Evolutionary conservation across 2,888 invertebrate genomes (phyloP).

Genomic region (Abscondita cerata): DNA sequence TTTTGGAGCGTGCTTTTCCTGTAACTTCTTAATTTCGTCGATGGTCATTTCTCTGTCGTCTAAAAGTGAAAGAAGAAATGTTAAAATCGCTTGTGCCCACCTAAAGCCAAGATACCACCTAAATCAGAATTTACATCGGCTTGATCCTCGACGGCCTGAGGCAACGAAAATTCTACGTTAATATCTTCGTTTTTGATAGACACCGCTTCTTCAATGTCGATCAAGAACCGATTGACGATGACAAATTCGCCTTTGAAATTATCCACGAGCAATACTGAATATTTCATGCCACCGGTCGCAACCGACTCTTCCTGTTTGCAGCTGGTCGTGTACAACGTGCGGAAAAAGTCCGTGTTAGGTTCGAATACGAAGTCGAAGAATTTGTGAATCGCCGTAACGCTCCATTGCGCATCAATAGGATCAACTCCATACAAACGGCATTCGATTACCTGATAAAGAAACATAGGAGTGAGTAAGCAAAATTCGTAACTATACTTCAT

Average conservation of each 20-base stretch:
- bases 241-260: conserved; percentile 57
- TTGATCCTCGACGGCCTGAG: too few species aligned
- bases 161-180: conserved; percentile 37
- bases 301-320: conserved; percentile 42
- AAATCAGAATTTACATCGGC: too few species aligned
- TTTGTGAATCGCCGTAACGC: conserved; percentile 62
- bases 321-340: conserved; percentile 59
- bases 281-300: conserved; percentile 60
- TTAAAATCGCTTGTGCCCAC: background rate
- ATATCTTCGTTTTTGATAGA: conserved; percentile 36
- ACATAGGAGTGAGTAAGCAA: too few species aligned
- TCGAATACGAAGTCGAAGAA: conserved; percentile 61
- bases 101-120: conserved; percentile 10
- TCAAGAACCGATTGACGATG: conserved; percentile 61
- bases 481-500: too few species aligned
- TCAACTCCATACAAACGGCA: conserved; percentile 65
- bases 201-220: conserved; percentile 62
- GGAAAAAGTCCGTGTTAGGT: conserved; percentile 54
- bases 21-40: conserved; percentile 1
- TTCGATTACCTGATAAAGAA: conserved; percentile 67
- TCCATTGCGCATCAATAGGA: conserved; percentile 62
- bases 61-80: background rate
- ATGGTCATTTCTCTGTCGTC: conserved; percentile 13
- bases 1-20: background rate
- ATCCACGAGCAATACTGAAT: conserved; percentile 62